Evolutionary conservation across 1,140 invertebrate species (phyloP).

Genomic region (Eulimnadia texana): DNA sequence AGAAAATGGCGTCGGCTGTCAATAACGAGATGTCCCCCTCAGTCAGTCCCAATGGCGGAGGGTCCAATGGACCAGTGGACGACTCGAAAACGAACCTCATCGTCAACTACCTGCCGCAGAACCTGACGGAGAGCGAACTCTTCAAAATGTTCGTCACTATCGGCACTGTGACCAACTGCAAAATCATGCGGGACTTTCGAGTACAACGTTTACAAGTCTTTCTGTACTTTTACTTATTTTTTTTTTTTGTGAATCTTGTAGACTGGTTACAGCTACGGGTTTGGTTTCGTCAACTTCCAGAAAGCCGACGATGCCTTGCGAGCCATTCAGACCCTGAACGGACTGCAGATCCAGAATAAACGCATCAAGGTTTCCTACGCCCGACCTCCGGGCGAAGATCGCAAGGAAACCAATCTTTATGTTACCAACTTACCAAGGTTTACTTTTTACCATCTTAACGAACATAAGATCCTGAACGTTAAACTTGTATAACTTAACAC

Average conservation of each 20-base stretch:
- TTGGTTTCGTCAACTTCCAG: slow-evolving; percentile 87
- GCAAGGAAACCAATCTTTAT: slow-evolving; percentile 90
- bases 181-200: slow-evolving; percentile 82
- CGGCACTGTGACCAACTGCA: slow-evolving; percentile 71
- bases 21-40: background rate
- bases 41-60: background rate
- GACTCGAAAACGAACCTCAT: slow-evolving; percentile 56
- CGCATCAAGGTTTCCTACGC: slow-evolving; percentile 81
- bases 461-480: too few species aligned
- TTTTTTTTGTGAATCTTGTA: slow-evolving; percentile 37
- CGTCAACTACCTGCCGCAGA: slow-evolving; percentile 89
- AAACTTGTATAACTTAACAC: too few species aligned
- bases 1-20: slow-evolving; percentile 7
- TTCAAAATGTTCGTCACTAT: slow-evolving; percentile 73
- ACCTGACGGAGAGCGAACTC: slow-evolving; percentile 77
- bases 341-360: slow-evolving; percentile 72
- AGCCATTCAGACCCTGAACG: slow-evolving; percentile 76
- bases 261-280: slow-evolving; percentile 90
- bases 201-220: slow-evolving; percentile 30
- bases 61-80: background rate
- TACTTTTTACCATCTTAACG: too few species aligned
- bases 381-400: slow-evolving; percentile 73
- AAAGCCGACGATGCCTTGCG: slow-evolving; percentile 66
- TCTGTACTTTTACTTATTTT: slow-evolving; percentile 12
- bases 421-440: slow-evolving; percentile 78